Conservation (phyloP, 2,888 invertebrate genomes). For the Drosophila imparisetae region DNA sequence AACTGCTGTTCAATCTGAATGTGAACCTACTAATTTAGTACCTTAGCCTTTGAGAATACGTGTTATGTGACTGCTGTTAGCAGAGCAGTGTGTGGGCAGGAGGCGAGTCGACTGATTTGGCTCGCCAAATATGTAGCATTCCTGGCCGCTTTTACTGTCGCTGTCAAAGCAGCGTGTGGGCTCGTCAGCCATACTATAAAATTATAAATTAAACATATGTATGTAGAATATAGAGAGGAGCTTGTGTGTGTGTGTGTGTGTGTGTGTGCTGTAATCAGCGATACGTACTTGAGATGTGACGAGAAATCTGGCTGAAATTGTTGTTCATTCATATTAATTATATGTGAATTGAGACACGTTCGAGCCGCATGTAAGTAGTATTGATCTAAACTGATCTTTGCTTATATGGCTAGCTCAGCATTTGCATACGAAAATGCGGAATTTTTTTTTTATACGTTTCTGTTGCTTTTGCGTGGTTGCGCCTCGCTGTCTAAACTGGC, state of each 20-base stretch:
- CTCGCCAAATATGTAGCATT: conserved; percentile 66
- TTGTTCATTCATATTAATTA: conserved; percentile 72
- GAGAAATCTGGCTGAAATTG: conserved; percentile 11
- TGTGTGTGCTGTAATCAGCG: conserved; percentile 23
- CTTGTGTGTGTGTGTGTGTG: conserved; percentile 1
- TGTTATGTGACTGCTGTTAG: conserved; percentile 8
- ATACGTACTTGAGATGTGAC: conserved; percentile 42
- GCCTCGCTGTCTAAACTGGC: conserved; percentile 49
- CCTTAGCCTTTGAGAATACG: conserved; percentile 6
- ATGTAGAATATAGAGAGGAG: background rate
- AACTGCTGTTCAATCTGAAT: conserved; percentile 14
- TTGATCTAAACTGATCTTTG: conserved; percentile 44
- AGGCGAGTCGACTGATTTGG: conserved; percentile 47
- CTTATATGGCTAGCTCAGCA: conserved; percentile 57
- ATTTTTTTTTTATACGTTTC: conserved; percentile 7
- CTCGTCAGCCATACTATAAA: conserved; percentile 52
- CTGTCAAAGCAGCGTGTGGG: conserved; percentile 50
- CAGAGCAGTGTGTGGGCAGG: conserved; percentile 31
- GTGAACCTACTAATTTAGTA: conserved; percentile 12
- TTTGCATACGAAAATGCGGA: conserved; percentile 64
- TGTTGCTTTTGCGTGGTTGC: conserved; percentile 57
- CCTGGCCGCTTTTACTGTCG: conserved; percentile 60
- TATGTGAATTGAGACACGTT: conserved; percentile 74
- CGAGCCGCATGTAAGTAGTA: conserved; percentile 39
- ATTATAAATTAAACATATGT: conserved; percentile 26